Evolutionary conservation across 2,797 vertebrate species (phyloP), one percentile per base, ranked within the genome.

Genomic region (Botia kubotai): DNA sequence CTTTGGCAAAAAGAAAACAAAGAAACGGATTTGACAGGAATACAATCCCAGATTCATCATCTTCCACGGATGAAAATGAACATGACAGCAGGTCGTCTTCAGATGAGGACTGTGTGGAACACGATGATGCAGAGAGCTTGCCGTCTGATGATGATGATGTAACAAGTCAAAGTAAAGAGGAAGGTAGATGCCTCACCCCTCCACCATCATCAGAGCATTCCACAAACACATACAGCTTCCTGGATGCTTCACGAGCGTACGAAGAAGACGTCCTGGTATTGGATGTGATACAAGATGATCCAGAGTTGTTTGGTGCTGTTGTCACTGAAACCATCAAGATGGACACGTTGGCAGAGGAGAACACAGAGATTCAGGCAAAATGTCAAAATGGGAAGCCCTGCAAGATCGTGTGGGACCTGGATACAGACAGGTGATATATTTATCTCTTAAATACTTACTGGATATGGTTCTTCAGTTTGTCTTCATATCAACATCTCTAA

Each of bases 251-350:
- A 77, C 91, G 94, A 60, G 97, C 96, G 23, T 98, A 97, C 58
- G 86, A 96, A 87, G 93, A 96, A 63, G 98, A 99, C 80, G 92
- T 96, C 82, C 93, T 99, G 83, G 90, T 99, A n/a, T 90, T 99
- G 12, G 94, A 96, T 77, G 93, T 97, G 79, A 94, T 94, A 87
- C 94, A 96, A 86, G 96, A 98, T 79, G 97, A 99, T 86, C 95
- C 95, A 29, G 96, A 98, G 21, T 95, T 99, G 78, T 99, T 97
- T 90, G 94, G 92, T 84, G 85, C 85, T 63, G 79, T 83, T 70
- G 89, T 78, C 4, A 84, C 91, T 84, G 52, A 86, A 63, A 83
- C 75, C 17, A n/a, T 80, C 87, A 84, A 82, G 4, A 0, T 13
- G 1, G 19, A n/a, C 29, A 6, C 1, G 1, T 4, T 2, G 10